phyloP scores from a whole-genome alignment of 2,113 vertebrate species.

The Cephalophus harveyi region DNA sequence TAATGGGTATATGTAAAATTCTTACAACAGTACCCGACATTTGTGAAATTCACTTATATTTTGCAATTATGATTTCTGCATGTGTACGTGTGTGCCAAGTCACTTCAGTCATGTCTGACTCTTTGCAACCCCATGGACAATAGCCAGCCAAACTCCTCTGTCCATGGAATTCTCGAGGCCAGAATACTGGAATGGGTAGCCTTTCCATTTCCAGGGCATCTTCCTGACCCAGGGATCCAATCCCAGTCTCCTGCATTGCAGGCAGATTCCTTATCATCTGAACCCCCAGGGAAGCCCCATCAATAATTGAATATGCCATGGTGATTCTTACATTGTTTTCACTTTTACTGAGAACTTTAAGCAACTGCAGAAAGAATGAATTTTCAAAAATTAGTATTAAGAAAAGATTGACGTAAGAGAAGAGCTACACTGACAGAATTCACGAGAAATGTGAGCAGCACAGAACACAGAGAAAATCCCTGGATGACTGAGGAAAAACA shows the following conservation, averaged over 20 bases:
- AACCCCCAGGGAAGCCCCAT: not conserved
- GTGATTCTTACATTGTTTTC: not conserved
- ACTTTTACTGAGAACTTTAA: not conserved
- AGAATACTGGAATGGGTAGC: not conserved
- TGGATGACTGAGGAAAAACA: not conserved
- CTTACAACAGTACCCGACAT: not conserved
- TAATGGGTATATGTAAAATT: not conserved
- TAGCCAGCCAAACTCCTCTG: not conserved
- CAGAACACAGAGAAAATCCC: not conserved
- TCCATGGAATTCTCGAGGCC: not conserved
- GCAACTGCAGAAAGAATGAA: not conserved
- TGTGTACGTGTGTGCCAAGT: not conserved
- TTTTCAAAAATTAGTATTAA: not conserved
- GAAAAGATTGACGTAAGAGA: not conserved
- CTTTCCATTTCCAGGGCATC: not conserved
- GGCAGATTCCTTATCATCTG: not conserved
- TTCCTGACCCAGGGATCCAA: not conserved
- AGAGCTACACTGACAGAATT: not conserved
- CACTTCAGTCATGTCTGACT: not conserved
- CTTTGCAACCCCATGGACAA: not conserved
- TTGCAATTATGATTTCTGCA: not conserved
- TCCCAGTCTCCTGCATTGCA: not conserved
- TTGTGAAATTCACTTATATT: not conserved
- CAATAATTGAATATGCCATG: not conserved
- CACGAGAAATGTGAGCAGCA: not conserved